Base-by-base conservation (phyloP, 2,888 invertebrate genomes). In the Magallana nippona region DNA sequence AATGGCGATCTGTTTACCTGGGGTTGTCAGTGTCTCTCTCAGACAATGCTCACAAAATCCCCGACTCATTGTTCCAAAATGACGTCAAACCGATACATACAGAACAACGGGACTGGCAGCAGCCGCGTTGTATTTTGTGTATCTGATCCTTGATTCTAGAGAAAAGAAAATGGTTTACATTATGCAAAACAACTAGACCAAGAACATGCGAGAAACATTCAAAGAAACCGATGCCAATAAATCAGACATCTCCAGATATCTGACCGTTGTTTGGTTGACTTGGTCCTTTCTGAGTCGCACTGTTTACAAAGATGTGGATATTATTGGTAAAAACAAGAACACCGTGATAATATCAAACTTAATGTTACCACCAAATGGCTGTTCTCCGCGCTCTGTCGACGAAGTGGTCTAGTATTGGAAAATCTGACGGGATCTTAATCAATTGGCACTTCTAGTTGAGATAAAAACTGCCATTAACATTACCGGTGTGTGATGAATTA, bases 381-480 rank as follows among this genome's bases (percentile, higher is more conserved):
- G 27, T 8, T 13, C 32, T 71, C 71, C 71, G 71, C 10, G 71
- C 27, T 71, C 5, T 27, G 71, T 1, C 27, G 71, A 32, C 22
- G 71, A 27, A 71, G 15, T 71, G 71, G 71, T 2, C 71, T 32
- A 71, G 27, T 71, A 71, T 71, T 71, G 71, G 71, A 27, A 71
- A 71, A 71, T 71, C 71, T 71, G 22, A 71, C 27, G 71, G 71
- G 71, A 71, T 71, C 71, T 71, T 71, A 71, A 71, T 71, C 71
- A 71, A 71, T 71, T 71, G 71, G 71, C 71, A 71, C 71, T 71
- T 71, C 22, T 22, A 32, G 71, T 32, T 27, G 71, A 71, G 71
- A 71, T 71, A 71, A 71, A 32, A 71, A 71, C 71, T 22, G 71
- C 71, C 27, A 71, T 71, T 27, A 71, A 71, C 60, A n/a, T n/a